Percentiles rank a stretch among this genome's conserved stretches.
Conservation (phyloP, 2,888 invertebrate species). For the Drosophila emarginata region DNA sequence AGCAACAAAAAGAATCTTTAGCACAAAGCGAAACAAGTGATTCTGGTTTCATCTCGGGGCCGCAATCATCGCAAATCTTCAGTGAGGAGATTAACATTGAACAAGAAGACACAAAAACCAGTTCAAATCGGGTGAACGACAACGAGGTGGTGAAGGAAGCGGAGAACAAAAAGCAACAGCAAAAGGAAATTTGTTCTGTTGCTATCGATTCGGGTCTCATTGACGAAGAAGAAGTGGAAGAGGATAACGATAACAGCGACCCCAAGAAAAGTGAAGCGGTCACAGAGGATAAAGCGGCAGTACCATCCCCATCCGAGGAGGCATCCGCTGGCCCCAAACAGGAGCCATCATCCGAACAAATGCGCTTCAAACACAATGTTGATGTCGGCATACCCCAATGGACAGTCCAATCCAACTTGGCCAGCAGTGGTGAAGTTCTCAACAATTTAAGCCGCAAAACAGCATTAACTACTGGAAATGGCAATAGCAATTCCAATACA, state of each 20-base stretch:
- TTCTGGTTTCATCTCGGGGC: conserved; percentile 83
- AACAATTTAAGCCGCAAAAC: conserved; percentile 56
- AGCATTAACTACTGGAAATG: conserved; percentile 20
- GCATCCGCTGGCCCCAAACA: conserved; percentile 46
- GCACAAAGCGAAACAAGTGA: conserved; percentile 76
- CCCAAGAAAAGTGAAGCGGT: neutral
- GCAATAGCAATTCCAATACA: conserved; percentile 8
- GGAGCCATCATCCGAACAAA: conserved; percentile 66
- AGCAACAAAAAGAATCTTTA: conserved; percentile 60
- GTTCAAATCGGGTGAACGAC: conserved; percentile 16
- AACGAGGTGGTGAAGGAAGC: neutral
- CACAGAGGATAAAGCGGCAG: conserved; percentile 3
- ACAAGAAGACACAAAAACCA: conserved; percentile 42
- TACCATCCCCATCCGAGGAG: conserved; percentile 36
- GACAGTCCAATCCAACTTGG: conserved; percentile 81
- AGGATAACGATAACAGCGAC: conserved; percentile 15
- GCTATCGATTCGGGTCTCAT: conserved; percentile 62
- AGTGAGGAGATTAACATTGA: conserved; percentile 55
- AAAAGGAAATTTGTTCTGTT: conserved; percentile 24
- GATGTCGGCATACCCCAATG: conserved; percentile 85
- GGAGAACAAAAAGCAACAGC: conserved; percentile 27
- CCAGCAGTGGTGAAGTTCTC: conserved; percentile 41
- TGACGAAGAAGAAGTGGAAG: conserved; percentile 46
- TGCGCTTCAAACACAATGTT: conserved; percentile 88
- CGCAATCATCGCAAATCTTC: conserved; percentile 78